Evolutionary conservation across 2,113 vertebrate species (phyloP), one percentile per base, ranked within the genome.

Genomic region (Leucoraja erinaceus): DNA sequence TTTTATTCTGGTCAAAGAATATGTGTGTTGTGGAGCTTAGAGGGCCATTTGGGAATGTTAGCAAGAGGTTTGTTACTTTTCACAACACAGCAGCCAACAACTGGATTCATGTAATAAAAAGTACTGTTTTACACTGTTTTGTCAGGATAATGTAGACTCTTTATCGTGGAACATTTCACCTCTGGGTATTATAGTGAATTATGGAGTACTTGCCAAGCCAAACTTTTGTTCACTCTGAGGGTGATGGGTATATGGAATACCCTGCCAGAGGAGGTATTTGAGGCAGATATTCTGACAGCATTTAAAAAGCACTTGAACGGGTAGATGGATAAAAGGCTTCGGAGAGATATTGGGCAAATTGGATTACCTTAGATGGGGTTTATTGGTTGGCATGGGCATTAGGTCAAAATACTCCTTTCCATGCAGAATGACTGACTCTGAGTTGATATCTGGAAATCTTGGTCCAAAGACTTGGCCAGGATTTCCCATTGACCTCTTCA

Each of bases 61-160:
- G 93, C 0, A 1, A 94, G 94, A 93, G 0, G 94, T 93, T 94
- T 95, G 95, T 94, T 95, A 94, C 94, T 94, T 94, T 93, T 94
- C 61, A 90, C 33, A 68, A 33, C 14, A 5, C 28, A 33, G 93
- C 95, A 94, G 95, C 94, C 94, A 94, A 93, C 95, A 95, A 94
- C 95, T 94, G 95, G 95, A 95, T 96, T 94, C 95, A 94, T 95
- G 94, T 95, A 94, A 93, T 95, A 94, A 95, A 94, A 63, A 63
- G 94, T 94, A 94, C 94, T 95, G 95, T 94, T 96, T 94, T 94
- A 95, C 94, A 95, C 95, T 95, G 94, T 94, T 95, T 94, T 95
- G 95, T 96, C 95, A 95, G 95, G 83, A 0, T 94, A 94, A 94
- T 94, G 94, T 0, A 74, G 94, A 94, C 94, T 95, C 95, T 95